phyloP scores from a whole-genome alignment of 2,797 vertebrate species.

The Tachyglossus aculeatus region DNA sequence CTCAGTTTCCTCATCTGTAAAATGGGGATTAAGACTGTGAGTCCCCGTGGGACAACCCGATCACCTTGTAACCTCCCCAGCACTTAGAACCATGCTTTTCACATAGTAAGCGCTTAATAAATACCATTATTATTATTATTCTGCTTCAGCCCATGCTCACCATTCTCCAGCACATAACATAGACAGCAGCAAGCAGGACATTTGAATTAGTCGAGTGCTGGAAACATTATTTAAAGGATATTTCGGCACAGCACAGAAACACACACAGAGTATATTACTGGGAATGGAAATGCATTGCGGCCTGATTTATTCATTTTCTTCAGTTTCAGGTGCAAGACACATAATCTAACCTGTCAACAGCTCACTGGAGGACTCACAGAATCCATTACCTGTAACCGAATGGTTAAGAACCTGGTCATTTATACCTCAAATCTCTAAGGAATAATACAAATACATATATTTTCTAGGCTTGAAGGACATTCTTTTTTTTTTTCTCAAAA shows the following conservation, averaged over 20 bases:
- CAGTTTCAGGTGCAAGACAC: background rate
- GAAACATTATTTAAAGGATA: background rate
- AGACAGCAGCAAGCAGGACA: background rate
- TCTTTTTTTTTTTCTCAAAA: background rate
- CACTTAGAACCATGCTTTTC: too few species aligned
- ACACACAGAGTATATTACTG: background rate
- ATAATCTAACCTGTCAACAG: background rate
- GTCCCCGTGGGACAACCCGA: too few species aligned
- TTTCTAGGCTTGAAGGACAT: background rate
- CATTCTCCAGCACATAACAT: background rate
- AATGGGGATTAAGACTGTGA: too few species aligned
- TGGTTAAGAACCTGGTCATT: background rate
- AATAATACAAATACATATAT: fast-evolving
- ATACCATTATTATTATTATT: too few species aligned
- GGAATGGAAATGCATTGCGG: background rate
- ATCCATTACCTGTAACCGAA: background rate
- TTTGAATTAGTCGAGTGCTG: background rate
- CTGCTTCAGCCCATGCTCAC: too few species aligned
- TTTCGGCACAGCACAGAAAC: background rate
- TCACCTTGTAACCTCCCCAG: too few species aligned
- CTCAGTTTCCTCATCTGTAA: too few species aligned
- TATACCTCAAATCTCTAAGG: background rate
- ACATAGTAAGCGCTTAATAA: too few species aligned
- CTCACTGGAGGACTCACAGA: background rate
- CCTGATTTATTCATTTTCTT: background rate